Percentiles rank a stretch among this genome's conserved stretches.
Conservation (phyloP, 2,797 vertebrate species). For the Margarornis squamiger region DNA sequence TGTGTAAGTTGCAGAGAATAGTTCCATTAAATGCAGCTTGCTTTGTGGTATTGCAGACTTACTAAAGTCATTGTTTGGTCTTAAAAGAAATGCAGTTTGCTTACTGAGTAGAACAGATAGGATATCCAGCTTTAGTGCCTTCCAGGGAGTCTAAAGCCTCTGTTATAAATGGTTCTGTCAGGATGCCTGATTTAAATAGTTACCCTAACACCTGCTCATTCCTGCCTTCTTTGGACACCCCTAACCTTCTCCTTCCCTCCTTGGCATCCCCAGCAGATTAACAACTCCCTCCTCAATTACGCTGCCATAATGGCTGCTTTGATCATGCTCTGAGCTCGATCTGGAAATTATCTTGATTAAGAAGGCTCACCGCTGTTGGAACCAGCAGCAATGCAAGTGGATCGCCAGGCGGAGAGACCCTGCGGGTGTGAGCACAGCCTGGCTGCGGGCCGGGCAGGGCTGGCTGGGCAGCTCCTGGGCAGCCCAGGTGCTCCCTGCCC, state of each 20-base stretch:
- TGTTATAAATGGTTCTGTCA: slow-evolving; percentile 6
- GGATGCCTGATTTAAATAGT: slow-evolving; percentile 41
- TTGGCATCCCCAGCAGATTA: not conserved
- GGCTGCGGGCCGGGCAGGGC: not conserved
- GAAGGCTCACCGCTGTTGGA: not conserved
- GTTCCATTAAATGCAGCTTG: not conserved
- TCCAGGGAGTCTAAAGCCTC: not conserved
- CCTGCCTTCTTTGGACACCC: slow-evolving; percentile 2
- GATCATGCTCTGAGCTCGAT: not conserved
- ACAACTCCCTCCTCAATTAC: slow-evolving; percentile 35
- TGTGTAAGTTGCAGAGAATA: not conserved
- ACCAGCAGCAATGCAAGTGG: not conserved
- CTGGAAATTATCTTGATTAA: not conserved
- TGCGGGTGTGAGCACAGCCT: rapidly evolving
- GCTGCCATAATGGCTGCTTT: slow-evolving; percentile 2
- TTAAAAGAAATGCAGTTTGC: not conserved
- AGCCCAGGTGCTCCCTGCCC: not conserved
- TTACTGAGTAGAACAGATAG: not conserved
- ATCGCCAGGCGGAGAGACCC: rapidly evolving
- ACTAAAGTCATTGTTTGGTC: not conserved
- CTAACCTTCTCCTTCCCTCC: slow-evolving; percentile 28
- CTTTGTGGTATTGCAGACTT: not conserved
- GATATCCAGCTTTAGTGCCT: not conserved
- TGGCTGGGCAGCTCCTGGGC: not conserved
- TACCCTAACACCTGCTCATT: slow-evolving; percentile 51